These are phyloP conservation scores for Sinelater perroti DNA, from an alignment of 2,888 invertebrate genomes.

Conservation along the genomic window DNA sequence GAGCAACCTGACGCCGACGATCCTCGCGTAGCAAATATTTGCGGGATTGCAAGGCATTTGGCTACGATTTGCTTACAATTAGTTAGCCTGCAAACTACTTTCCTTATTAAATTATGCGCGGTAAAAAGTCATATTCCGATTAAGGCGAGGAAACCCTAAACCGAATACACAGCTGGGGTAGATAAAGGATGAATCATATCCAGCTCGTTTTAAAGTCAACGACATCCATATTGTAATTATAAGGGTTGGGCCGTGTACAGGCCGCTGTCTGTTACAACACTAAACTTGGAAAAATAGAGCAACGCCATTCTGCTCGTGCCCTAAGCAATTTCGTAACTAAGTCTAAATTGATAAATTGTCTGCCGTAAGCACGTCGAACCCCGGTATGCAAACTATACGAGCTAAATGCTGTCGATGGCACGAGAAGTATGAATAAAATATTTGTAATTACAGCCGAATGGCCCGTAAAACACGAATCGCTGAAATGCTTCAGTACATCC, in stretches of 20 bases:
- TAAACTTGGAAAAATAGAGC: too few relatives aligned
- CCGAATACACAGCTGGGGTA: background rate
- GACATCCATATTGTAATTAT: slow-evolving; percentile 4
- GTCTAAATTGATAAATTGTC: too few relatives aligned
- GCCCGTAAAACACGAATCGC: too few relatives aligned
- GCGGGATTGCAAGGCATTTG: background rate
- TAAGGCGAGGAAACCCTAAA: background rate
- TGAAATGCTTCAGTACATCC: too few relatives aligned
- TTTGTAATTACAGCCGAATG: too few relatives aligned
- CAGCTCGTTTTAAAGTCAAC: background rate
- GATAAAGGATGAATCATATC: slow-evolving; percentile 2
- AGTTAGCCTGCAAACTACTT: slow-evolving; percentile 3
- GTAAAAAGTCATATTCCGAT: background rate
- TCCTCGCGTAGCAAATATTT: slow-evolving; percentile 8
- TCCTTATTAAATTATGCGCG: background rate
- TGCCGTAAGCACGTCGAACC: too few relatives aligned
- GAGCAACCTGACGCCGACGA: slow-evolving; percentile 11
- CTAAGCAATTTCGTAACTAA: too few relatives aligned
- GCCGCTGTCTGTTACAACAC: background rate
- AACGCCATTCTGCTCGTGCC: too few relatives aligned
- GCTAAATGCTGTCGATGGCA: too few relatives aligned
- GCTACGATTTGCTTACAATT: slow-evolving; percentile 3
- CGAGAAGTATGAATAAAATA: too few relatives aligned
- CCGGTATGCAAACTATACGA: too few relatives aligned
- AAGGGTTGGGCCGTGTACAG: too few relatives aligned